Conservation (phyloP, 2,888 invertebrate genomes). For the Dryobotodes eremita region DNA sequence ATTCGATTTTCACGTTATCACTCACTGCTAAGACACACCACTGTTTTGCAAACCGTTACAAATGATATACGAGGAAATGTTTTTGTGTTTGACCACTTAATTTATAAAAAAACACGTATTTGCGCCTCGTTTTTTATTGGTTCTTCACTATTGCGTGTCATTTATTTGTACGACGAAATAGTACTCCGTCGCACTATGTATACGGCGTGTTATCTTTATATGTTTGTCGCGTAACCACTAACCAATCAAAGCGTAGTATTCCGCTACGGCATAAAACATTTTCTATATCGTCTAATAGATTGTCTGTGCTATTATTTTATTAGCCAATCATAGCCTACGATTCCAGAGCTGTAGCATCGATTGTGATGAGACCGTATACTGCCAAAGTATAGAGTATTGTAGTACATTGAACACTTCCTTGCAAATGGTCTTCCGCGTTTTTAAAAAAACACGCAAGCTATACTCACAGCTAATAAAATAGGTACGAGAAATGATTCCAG, state of each 20-base stretch:
- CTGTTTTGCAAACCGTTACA: conserved; percentile 73
- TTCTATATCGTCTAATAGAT: conserved; percentile 60
- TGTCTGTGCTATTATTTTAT: conserved; percentile 54
- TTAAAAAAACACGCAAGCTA: conserved; percentile 30
- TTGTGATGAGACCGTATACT: conserved; percentile 57
- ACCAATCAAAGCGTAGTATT: conserved; percentile 68
- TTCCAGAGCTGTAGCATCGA: conserved; percentile 62
- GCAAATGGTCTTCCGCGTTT: conserved; percentile 18
- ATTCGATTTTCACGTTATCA: conserved; percentile 78
- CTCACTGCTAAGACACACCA: conserved; percentile 75
- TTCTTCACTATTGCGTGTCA: conserved; percentile 90
- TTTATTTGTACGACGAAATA: conserved; percentile 88
- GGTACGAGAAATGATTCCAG: background rate
- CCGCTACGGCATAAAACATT: conserved; percentile 47
- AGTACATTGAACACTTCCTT: conserved; percentile 44
- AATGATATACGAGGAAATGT: conserved; percentile 78
- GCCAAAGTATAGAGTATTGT: conserved; percentile 37
- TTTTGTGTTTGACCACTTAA: conserved; percentile 82
- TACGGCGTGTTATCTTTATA: conserved; percentile 69
- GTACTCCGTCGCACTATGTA: conserved; percentile 74
- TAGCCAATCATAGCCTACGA: conserved; percentile 66
- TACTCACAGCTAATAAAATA: conserved; percentile 14
- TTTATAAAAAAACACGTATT: conserved; percentile 86
- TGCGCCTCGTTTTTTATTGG: conserved; percentile 89
- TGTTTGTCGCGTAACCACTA: conserved; percentile 62